Evolutionary conservation across 2,888 invertebrate species (phyloP).

Genomic region (Drosophila dives): DNA sequence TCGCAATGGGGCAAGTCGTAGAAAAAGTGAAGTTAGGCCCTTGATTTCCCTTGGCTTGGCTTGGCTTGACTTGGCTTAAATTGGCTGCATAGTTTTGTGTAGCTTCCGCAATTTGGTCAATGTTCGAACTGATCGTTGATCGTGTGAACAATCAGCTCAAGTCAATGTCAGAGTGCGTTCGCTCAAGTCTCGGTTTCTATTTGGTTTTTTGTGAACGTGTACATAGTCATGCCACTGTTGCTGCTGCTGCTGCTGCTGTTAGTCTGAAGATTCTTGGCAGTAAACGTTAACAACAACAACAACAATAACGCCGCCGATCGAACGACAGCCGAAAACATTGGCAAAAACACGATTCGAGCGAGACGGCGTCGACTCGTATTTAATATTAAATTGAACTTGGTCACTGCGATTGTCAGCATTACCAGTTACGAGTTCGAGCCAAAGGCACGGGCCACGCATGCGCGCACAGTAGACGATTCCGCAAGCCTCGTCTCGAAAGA

Average conservation of each 20-base stretch:
- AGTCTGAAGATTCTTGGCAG: constrained; percentile 60
- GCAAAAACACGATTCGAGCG: constrained; percentile 58
- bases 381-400: constrained; percentile 82
- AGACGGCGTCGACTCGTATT: constrained; percentile 48
- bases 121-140: constrained; percentile 43
- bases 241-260: constrained; percentile 7
- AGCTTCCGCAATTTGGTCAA: constrained; percentile 63
- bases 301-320: constrained; percentile 34
- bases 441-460: constrained; percentile 66
- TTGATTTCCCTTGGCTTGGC: constrained; percentile 25
- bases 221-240: constrained; percentile 56
- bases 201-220: constrained; percentile 68
- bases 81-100: constrained; percentile 24
- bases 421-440: constrained; percentile 70
- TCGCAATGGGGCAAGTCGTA: not conserved
- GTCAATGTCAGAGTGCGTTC: constrained; percentile 62
- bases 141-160: constrained; percentile 64
- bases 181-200: constrained; percentile 60
- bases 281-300: constrained; percentile 23
- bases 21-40: constrained; percentile 12
- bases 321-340: constrained; percentile 46
- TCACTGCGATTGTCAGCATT: constrained; percentile 71
- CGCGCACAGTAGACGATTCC: constrained; percentile 25
- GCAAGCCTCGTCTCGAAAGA: constrained; percentile 11
- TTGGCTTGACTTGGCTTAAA: constrained; percentile 11